Base-by-base conservation (phyloP, 2,888 invertebrate genomes). In the Heliconius ismenius region DNA sequence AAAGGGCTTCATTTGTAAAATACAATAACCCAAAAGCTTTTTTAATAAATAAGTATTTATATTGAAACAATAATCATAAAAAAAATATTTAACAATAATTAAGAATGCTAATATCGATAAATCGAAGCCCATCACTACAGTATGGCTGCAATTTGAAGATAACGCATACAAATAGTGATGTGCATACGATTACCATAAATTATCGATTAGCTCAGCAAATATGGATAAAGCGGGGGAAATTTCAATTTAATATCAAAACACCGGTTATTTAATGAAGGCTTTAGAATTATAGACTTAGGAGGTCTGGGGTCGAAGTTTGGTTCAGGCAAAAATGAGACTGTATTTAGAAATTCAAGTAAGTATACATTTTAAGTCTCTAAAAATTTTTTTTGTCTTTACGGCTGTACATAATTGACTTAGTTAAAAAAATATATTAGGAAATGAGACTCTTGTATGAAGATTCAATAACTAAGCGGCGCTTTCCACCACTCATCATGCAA, bases 81-180 rank as follows among this genome's bases (percentile, higher is more conserved):
- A 28, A 32, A 7, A 7, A 6, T 32, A 32, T 32, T 32, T 9
- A 32, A 32, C 7, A 7, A 49, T 21, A 49, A 21, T 49, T 49
- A 21, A 49, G 7, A 49, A 18, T 49, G 49, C 21, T 49, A 54
- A 64, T 49, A 75, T 68, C 75, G 68, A 78, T 54, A 73, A n/a
- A 69, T 28, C 63, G 39, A 32, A 62, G 39, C 43, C 24, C 77
- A 76, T 78, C 79, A 60, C 78, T 77, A 73, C 60, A 54, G 28
- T 75, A 43, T 36, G 76, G 73, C 88, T 88, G 88, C 84, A 82
- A 77, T 67, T 82, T 76, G 79, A 81, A 83, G 88, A 89, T 89
- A 89, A 84, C 86, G 82, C 82, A 84, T 83, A 83, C 87, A 88
- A 88, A 89, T 89, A 89, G 88, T 87, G 89, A 86, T 86, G 88